Evolutionary conservation across 2,888 invertebrate species (phyloP).

Genomic region (Brachyptera putata): DNA sequence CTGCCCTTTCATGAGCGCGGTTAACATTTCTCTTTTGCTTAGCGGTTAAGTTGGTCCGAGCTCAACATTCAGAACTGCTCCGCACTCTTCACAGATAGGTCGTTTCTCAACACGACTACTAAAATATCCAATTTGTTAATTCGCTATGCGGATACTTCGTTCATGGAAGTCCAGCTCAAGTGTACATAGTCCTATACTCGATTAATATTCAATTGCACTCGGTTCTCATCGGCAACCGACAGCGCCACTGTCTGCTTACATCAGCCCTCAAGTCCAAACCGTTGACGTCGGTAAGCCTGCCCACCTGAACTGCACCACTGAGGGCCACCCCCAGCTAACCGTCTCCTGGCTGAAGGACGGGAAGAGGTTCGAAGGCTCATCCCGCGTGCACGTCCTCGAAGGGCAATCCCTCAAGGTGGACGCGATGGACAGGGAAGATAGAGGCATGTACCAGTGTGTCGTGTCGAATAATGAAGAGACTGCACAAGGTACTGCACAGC

Average conservation of each 20-base stretch:
- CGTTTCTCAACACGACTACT: too few species aligned
- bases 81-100: too few species aligned
- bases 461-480: constrained; percentile 36
- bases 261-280: constrained; percentile 37
- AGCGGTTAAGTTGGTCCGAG: too few species aligned
- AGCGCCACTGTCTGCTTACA: constrained; percentile 38
- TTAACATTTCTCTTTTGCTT: too few species aligned
- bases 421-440: constrained; percentile 38
- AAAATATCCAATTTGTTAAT: too few species aligned
- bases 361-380: constrained; percentile 36
- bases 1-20: too few species aligned
- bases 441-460: constrained; percentile 38
- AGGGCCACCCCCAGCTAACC: constrained; percentile 39
- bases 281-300: constrained; percentile 45
- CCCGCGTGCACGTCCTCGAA: constrained; percentile 21
- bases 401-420: constrained; percentile 38
- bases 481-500: constrained; percentile 37
- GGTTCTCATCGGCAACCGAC: too few species aligned
- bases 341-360: constrained; percentile 38
- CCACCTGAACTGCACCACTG: constrained; percentile 42
- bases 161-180: too few species aligned
- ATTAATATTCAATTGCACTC: too few species aligned
- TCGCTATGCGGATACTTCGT: too few species aligned
- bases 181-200: too few species aligned
- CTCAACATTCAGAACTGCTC: too few species aligned